A percentile compares a stretch with the other conserved stretches of the same genome.
These are phyloP conservation scores for Paraescarpia echinospica DNA, from an alignment of 1,140 invertebrate genomes.

Conservation along the genomic window DNA sequence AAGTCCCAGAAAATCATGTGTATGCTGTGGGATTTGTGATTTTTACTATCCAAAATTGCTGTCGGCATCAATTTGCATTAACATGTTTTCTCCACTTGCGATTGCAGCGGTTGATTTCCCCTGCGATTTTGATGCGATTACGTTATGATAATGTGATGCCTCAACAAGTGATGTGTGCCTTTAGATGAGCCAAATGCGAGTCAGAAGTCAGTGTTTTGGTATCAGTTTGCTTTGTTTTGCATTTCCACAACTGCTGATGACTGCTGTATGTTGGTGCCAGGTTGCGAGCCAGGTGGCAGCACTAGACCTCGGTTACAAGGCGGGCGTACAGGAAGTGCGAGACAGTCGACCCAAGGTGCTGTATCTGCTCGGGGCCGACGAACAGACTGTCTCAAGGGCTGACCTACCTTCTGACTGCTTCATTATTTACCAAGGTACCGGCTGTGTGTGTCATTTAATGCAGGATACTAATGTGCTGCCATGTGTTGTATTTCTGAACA, in stretches of 20 bases:
- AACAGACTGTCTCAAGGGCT: slow-evolving; percentile 73
- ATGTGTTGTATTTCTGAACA: too few relatives aligned
- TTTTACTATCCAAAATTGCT: too few relatives aligned
- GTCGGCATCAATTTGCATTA: too few relatives aligned
- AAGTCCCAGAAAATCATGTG: too few relatives aligned
- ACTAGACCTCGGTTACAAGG: slow-evolving; percentile 89
- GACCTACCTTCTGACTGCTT: slow-evolving; percentile 81
- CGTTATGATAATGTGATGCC: too few relatives aligned
- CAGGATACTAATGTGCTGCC: too few relatives aligned
- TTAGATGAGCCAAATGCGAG: not conserved
- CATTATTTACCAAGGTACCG: slow-evolving; percentile 84
- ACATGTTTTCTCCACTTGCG: too few relatives aligned
- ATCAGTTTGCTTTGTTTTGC: not conserved
- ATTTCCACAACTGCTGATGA: slow-evolving; percentile 9
- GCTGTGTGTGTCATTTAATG: too few relatives aligned
- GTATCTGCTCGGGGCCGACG: slow-evolving; percentile 91
- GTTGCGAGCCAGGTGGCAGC: slow-evolving; percentile 84
- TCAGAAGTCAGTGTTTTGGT: not conserved
- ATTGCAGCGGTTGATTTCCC: too few relatives aligned
- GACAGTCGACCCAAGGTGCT: slow-evolving; percentile 76
- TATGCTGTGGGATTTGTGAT: too few relatives aligned
- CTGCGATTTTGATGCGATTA: too few relatives aligned
- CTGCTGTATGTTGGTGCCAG: slow-evolving; percentile 30
- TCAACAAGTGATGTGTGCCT: too few relatives aligned
- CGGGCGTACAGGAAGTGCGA: slow-evolving; percentile 73